Base-by-base conservation (phyloP, 1,140 invertebrate genomes). In the Steinernema khuongi region DNA sequence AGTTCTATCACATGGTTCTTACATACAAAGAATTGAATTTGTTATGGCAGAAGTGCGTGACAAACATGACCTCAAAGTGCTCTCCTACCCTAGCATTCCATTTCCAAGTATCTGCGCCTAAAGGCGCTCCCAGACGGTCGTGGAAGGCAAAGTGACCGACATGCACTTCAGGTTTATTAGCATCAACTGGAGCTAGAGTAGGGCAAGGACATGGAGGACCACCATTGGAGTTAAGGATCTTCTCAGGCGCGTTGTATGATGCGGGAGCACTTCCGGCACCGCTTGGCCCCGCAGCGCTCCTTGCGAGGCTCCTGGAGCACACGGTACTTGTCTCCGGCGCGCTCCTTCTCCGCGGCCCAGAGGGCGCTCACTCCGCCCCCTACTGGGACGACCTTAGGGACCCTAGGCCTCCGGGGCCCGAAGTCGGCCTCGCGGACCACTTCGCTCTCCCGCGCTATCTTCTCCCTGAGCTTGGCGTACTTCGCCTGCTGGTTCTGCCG, bases 401-500 rank as follows among this genome's bases (percentile, higher is more conserved):
- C 4, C 7, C 50, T 14, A 14, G 14, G 50, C 2, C 50, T 14
- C 4, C 11, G 11, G 19, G 50, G 50, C 4, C 50, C 50, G 22
- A 60, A 60, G 14, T 60, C 50, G 11, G 50, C 50, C 19, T 60
- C 50, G 7, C 50, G 50, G 50, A 60, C 50, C 4, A 60, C 26
- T 26, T 11, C 50, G 50, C 50, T 60, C 22, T 60, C 50, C 26
- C 50, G 14, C 11, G 50, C 50, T 7, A 60, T 60, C 19, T 60
- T 60, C 11, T 60, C 50, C 2, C 50, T 14, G 50, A 60, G 14
- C 22, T 60, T 60, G 4, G 50, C 50, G 50, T 60, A 60, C 50
- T 60, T 60, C 50, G 50, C 50, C 50, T 60, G 50, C 50, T 60
- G 50, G 19, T 60, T 60, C 22, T 17, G 50, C 14, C 50, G 50